Evolutionary conservation across 2,888 invertebrate species (phyloP).

Genomic region (Stomorhina lunata): DNA sequence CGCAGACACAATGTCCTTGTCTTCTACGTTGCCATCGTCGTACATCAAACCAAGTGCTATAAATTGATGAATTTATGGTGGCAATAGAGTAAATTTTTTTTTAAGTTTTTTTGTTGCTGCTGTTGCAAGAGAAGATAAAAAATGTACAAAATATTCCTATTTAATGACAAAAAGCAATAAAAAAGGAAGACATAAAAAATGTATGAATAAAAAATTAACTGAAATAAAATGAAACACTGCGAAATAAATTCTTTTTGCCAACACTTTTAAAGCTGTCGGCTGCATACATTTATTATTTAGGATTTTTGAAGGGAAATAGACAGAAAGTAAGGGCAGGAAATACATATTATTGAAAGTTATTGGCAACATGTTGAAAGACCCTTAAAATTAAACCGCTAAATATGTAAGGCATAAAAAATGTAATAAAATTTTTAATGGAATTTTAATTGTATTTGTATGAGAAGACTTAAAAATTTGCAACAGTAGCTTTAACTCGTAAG

Average conservation of each 20-base stretch:
- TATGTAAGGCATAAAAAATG: not conserved
- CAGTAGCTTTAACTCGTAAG: too few relatives aligned
- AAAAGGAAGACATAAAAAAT: conserved; percentile 1
- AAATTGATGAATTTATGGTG: conserved; percentile 34
- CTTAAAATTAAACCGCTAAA: not conserved
- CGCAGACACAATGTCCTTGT: not conserved
- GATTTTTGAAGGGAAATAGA: too few relatives aligned
- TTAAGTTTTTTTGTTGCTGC: too few relatives aligned
- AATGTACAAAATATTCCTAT: conserved; percentile 37
- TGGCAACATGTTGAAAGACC: not conserved
- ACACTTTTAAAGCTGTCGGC: conserved; percentile 10
- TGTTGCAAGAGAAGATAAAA: not conserved
- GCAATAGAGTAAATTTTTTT: not conserved
- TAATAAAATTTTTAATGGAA: not conserved
- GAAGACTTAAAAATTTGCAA: too few relatives aligned
- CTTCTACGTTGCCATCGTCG: not conserved
- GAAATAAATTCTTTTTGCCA: conserved; percentile 5
- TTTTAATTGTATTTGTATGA: too few relatives aligned
- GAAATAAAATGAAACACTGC: not conserved
- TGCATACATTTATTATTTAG: not conserved
- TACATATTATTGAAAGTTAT: conserved; percentile 24
- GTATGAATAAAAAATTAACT: not conserved
- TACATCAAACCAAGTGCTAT: not conserved
- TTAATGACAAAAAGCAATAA: conserved; percentile 23
- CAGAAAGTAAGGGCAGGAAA: not conserved